Conservation (phyloP, 2,797 vertebrate species). For the Molossus molossus region DNA sequence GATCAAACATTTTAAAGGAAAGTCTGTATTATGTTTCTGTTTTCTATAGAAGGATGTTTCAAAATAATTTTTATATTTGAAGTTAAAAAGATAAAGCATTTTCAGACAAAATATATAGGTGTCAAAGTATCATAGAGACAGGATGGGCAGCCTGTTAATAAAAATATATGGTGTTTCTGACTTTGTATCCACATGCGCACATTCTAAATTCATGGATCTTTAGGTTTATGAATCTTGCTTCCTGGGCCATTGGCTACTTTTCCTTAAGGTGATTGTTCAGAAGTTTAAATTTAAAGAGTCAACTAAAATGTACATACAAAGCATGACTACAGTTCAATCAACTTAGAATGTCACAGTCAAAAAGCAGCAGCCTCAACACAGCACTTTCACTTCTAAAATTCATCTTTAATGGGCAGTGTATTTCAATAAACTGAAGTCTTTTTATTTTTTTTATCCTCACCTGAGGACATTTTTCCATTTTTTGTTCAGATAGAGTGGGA, state of each 20-base stretch:
- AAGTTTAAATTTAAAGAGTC: neutral
- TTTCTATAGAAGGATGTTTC: neutral
- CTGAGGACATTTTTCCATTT: no score
- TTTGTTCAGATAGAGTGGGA: no score
- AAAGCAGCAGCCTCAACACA: neutral
- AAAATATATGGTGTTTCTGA: neutral
- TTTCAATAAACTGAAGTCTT: constrained; percentile 36
- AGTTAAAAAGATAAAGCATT: constrained; percentile 14
- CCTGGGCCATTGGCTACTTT: neutral
- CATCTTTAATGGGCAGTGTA: neutral
- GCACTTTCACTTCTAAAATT: neutral
- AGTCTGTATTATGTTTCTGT: neutral
- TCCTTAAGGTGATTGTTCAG: neutral
- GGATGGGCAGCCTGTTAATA: neutral
- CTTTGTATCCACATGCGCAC: neutral
- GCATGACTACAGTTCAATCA: neutral
- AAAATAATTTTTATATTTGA: constrained; percentile 46
- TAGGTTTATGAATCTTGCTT: neutral
- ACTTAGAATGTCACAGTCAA: neutral
- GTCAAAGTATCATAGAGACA: neutral
- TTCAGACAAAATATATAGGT: neutral
- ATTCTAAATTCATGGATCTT: neutral
- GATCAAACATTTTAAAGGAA: neutral
- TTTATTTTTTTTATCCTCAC: no score
- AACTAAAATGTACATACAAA: neutral